A percentile compares a stretch with the other conserved stretches of the same genome.
phyloP scores from a whole-genome alignment of 2,797 vertebrate genomes.

The Acridotheres tristis region DNA sequence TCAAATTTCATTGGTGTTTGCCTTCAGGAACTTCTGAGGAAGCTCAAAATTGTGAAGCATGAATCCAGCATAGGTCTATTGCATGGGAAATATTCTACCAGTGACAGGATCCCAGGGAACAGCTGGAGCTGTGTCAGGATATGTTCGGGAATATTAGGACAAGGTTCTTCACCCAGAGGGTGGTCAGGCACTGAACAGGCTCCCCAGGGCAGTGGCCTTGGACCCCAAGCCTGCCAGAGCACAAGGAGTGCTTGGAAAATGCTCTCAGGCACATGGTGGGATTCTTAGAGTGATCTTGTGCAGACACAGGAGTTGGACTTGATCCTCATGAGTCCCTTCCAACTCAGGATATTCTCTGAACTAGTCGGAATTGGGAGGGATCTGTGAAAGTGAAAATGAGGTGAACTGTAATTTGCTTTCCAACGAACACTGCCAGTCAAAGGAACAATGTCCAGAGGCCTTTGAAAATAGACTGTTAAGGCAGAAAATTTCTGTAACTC shows the following conservation, averaged over 20 bases:
- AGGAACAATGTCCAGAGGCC: neutral
- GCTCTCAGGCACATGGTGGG: neutral
- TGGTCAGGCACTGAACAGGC: neutral
- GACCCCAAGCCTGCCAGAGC: neutral
- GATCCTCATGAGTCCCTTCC: neutral
- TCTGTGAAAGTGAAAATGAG: neutral
- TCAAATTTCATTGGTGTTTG: neutral
- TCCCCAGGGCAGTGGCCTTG: neutral
- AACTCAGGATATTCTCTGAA: neutral
- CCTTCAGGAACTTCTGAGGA: neutral
- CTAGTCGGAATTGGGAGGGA: neutral
- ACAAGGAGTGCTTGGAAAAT: neutral
- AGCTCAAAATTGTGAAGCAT: neutral
- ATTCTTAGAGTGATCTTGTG: neutral
- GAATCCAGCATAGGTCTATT: neutral
- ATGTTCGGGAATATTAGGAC: neutral
- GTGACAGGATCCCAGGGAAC: neutral
- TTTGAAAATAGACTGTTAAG: neutral
- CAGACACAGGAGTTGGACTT: neutral
- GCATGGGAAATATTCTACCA: fast-evolving
- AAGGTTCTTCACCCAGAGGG: neutral
- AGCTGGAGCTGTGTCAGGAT: neutral
- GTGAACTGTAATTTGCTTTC: neutral
- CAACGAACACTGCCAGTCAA: neutral
- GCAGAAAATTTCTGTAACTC: neutral